Conservation (phyloP, 92 coral and sea anemone genomes). For the Anthopleura xanthogrammica region DNA sequence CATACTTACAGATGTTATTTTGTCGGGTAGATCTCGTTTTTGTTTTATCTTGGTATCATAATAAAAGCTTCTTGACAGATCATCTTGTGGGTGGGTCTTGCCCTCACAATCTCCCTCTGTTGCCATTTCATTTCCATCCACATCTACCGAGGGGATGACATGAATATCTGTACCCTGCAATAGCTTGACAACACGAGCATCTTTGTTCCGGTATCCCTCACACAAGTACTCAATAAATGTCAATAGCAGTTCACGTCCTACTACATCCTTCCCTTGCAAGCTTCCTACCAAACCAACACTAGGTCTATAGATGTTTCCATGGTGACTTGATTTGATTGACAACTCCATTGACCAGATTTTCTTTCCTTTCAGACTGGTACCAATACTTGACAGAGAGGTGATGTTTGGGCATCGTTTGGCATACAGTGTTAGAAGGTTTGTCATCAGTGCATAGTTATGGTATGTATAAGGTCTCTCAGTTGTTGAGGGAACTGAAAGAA, state of each 20-base stretch:
- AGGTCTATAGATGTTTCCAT: constrained; percentile 50
- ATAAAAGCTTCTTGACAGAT: constrained; percentile 75
- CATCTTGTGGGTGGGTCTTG: constrained; percentile 49
- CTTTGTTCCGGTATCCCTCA: constrained; percentile 61
- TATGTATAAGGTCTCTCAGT: constrained; percentile 44
- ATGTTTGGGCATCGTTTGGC: constrained; percentile 61
- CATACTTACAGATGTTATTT: constrained; percentile 52
- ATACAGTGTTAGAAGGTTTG: constrained; percentile 45
- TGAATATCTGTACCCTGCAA: constrained; percentile 70
- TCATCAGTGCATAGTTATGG: constrained; percentile 62
- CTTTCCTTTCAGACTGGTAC: constrained; percentile 67
- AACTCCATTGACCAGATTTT: constrained; percentile 62
- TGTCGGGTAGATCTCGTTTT: constrained; percentile 54
- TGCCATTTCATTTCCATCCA: constrained; percentile 79
- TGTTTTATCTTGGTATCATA: constrained; percentile 42
- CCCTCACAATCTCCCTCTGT: constrained; percentile 69
- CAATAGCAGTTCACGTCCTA: constrained; percentile 85
- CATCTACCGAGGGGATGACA: constrained; percentile 84
- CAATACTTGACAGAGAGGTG: constrained; percentile 55
- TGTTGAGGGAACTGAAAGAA: constrained; percentile 26
- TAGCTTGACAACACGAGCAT: constrained; percentile 51
- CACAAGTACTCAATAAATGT: constrained; percentile 69
- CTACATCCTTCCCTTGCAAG: constrained; percentile 74
- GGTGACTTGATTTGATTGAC: constrained; percentile 51
- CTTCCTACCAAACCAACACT: constrained; percentile 87